These are phyloP conservation scores for Campoplex nolae DNA, from an alignment of 2,888 invertebrate genomes.

Conservation along the genomic window DNA sequence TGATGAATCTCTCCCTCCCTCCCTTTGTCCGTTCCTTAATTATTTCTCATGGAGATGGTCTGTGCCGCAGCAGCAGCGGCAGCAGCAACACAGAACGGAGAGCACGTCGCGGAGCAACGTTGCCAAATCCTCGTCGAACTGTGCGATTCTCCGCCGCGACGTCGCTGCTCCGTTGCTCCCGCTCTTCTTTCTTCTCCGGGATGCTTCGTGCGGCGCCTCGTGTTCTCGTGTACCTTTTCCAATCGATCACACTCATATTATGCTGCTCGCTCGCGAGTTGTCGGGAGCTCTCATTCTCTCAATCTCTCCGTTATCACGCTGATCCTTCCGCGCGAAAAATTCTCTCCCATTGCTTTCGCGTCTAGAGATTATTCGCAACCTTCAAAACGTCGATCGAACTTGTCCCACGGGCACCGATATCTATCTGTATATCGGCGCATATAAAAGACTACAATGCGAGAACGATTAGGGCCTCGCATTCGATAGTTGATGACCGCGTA, in stretches of 20 bases:
- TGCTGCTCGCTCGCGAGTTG: background rate
- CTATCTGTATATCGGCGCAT: no score
- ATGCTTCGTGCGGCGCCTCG: background rate
- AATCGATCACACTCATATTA: conserved; percentile 27
- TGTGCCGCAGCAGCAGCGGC: conserved; percentile 34
- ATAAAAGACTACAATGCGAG: no score
- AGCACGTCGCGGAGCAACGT: conserved; percentile 56
- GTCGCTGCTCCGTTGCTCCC: conserved; percentile 24
- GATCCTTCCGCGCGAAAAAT: no score
- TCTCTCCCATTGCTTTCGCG: no score
- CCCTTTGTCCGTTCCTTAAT: conserved; percentile 13
- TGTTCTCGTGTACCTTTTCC: background rate
- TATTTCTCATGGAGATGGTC: no score
- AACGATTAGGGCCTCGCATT: no score
- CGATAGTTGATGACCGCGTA: no score
- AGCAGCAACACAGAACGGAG: background rate
- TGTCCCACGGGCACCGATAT: no score
- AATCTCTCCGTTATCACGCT: background rate
- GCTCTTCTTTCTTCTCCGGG: conserved; percentile 20
- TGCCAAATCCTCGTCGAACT: conserved; percentile 67
- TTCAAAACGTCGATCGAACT: no score
- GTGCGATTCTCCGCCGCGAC: background rate
- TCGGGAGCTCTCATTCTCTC: background rate
- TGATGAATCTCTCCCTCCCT: conserved; percentile 42
- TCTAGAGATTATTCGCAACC: no score